Evolutionary conservation across 2,888 invertebrate genomes (phyloP).

Genomic region (Heliconius ethilla): DNA sequence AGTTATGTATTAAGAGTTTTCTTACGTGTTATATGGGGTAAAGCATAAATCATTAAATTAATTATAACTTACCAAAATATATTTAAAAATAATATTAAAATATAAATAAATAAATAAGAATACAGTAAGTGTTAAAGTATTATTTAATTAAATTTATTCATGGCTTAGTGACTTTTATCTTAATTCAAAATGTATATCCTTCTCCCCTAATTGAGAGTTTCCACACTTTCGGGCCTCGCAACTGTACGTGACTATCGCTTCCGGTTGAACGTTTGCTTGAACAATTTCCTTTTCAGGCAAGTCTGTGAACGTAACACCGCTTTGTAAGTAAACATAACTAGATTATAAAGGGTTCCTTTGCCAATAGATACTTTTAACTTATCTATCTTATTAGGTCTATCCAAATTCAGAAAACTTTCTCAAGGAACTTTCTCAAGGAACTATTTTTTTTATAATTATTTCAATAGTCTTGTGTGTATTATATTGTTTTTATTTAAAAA

Average conservation of each 20-base stretch:
- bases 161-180: not conserved
- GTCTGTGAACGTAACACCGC: conserved; percentile 24
- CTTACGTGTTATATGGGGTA: too few species aligned
- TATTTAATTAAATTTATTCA: not conserved
- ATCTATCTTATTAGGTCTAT: not conserved
- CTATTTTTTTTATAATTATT: not conserved
- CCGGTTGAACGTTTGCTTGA: conserved; percentile 27
- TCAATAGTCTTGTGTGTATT: not conserved
- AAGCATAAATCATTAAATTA: too few species aligned
- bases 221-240: conserved; percentile 8
- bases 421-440: not conserved
- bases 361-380: not conserved
- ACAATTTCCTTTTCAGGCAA: conserved; percentile 25
- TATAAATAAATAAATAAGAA: too few species aligned
- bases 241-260: conserved; percentile 30
- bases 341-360: not conserved
- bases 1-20: not conserved
- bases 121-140: too few species aligned
- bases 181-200: conserved; percentile 7
- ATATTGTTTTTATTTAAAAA: not conserved
- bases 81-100: too few species aligned
- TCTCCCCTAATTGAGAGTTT: not conserved
- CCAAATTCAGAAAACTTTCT: not conserved
- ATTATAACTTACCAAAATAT: not conserved
- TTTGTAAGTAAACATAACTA: conserved; percentile 15